Conservation (phyloP, 2,113 vertebrate genomes). For the Neofelis nebulosa region DNA sequence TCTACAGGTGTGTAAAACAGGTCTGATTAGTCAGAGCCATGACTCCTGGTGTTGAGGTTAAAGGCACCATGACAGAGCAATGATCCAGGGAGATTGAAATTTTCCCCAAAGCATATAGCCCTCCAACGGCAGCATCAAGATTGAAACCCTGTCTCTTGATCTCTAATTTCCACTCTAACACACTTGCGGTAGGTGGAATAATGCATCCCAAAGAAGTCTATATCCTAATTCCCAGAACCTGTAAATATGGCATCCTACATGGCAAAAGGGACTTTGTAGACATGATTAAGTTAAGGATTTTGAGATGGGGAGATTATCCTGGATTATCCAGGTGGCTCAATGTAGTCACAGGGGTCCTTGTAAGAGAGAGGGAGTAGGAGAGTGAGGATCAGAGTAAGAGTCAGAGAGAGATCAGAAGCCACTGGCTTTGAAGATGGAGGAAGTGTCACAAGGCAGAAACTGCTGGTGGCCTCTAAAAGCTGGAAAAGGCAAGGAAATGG, state of each 20-base stretch:
- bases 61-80: background rate
- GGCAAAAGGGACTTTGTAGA: background rate
- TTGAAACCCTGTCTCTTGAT: background rate
- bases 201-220: background rate
- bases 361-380: background rate
- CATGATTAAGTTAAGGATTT: background rate
- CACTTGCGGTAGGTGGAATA: background rate
- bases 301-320: background rate
- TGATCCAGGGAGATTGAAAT: background rate
- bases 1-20: slow-evolving; percentile 18
- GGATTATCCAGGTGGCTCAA: background rate
- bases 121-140: background rate
- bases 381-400: background rate
- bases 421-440: background rate
- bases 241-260: background rate
- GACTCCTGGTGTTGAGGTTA: background rate
- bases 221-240: background rate
- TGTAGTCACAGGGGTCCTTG: background rate
- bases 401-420: background rate
- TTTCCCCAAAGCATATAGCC: background rate
- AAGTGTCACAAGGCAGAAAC: background rate
- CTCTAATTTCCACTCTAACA: background rate
- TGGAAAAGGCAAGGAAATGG: background rate
- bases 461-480: background rate
- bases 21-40: background rate